Conservation (phyloP, 2,113 vertebrate species). For the Zosterops japonicus region DNA sequence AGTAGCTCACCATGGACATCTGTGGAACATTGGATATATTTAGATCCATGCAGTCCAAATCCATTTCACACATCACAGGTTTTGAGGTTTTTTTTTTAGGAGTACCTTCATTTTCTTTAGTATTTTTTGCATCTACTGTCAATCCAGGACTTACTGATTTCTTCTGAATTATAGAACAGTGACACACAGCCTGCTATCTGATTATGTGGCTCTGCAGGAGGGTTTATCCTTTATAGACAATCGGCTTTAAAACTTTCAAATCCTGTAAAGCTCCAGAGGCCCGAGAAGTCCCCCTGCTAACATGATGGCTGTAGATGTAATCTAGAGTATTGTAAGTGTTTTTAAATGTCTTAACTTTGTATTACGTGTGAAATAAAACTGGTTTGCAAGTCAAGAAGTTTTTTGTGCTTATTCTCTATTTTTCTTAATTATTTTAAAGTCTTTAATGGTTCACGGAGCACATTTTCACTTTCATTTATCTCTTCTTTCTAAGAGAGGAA, state of each 20-base stretch:
- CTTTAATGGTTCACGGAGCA: not conserved
- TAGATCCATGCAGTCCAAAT: not conserved
- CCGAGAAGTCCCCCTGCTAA: not conserved
- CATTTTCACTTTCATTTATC: slow-evolving; percentile 3
- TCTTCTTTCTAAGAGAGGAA: not conserved
- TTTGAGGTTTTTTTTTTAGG: not conserved
- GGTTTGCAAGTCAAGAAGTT: not conserved
- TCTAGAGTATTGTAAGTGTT: not conserved
- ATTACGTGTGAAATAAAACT: slow-evolving; percentile 62
- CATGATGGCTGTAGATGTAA: not conserved
- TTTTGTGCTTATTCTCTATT: not conserved
- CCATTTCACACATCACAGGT: not conserved
- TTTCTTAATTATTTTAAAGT: not conserved
- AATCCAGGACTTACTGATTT: not conserved
- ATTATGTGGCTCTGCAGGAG: not conserved
- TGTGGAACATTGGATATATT: not conserved
- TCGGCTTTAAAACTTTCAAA: not conserved
- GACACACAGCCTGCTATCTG: not conserved
- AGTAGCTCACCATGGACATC: not conserved
- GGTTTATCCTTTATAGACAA: not conserved
- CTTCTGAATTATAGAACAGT: not conserved
- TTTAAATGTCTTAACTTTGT: slow-evolving; percentile 28
- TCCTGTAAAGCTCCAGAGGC: not conserved
- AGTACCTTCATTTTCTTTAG: not conserved
- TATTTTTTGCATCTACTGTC: not conserved